phyloP scores from a whole-genome alignment of 2,797 vertebrate species.

The Mareca penelope region DNA sequence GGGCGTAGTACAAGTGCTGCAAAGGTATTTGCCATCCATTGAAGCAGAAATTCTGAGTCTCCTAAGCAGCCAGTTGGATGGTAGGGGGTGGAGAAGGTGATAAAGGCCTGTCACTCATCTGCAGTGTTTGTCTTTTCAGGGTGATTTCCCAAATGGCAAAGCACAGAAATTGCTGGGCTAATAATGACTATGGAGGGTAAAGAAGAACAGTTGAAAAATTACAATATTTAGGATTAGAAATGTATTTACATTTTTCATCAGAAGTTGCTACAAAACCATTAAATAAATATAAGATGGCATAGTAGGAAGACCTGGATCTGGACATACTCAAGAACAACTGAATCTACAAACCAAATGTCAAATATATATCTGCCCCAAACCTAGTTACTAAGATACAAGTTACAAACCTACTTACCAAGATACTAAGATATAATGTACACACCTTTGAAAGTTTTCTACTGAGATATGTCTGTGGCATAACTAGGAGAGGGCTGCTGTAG shows the following conservation, averaged over 20 bases:
- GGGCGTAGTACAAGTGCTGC: neutral
- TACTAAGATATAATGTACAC: neutral
- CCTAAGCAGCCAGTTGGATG: neutral
- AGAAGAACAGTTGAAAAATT: neutral
- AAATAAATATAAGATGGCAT: constrained; percentile 4
- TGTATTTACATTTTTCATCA: neutral
- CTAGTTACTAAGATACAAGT: neutral
- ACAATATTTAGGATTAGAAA: constrained; percentile 35
- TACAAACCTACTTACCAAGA: neutral
- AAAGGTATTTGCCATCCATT: constrained; percentile 4
- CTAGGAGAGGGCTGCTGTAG: neutral
- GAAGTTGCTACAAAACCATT: neutral
- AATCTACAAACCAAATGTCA: neutral
- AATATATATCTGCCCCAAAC: neutral
- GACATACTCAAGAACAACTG: neutral
- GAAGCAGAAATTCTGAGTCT: constrained; percentile 30
- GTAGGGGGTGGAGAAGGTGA: neutral
- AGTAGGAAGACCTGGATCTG: neutral
- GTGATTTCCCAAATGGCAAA: neutral
- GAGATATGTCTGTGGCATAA: neutral
- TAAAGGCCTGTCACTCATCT: constrained; percentile 27
- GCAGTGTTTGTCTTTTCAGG: neutral
- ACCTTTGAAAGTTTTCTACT: neutral
- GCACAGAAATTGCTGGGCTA: neutral
- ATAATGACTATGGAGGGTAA: neutral